Percentiles rank a stretch among this genome's conserved stretches.
These are phyloP conservation scores for Rotaria magnacalcarata DNA, from an alignment of 2,888 invertebrate genomes.

Conservation along the genomic window DNA sequence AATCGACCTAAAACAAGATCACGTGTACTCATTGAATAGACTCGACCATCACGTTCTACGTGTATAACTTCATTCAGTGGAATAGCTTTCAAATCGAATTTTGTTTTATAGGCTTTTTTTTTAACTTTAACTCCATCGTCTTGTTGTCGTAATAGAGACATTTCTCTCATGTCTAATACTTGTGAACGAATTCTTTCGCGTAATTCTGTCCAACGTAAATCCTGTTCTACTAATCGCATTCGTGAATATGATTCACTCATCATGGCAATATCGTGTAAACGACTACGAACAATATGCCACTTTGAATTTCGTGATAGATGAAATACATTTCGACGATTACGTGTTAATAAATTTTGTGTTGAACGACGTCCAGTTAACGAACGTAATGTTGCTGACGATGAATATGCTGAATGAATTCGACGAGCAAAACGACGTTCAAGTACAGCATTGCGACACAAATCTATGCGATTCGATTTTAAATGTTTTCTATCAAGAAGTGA, in stretches of 20 bases:
- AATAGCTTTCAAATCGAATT: neutral
- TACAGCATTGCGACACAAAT: neutral
- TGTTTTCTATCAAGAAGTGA: neutral
- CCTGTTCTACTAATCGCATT: neutral
- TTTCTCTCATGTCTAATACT: constrained; percentile 7
- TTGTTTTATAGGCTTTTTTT: neutral
- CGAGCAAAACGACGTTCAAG: neutral
- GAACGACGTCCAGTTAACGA: neutral
- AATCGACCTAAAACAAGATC: constrained; percentile 9
- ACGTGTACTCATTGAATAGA: neutral
- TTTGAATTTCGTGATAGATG: constrained; percentile 1
- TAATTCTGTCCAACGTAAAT: constrained; percentile 17
- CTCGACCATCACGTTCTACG: neutral
- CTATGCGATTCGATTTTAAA: neutral
- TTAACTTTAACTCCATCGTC: neutral
- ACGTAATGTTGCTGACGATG: neutral
- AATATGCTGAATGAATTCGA: constrained; percentile 30
- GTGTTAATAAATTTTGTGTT: neutral
- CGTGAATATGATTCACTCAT: neutral
- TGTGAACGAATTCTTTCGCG: neutral
- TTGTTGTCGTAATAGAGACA: neutral
- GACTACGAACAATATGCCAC: constrained; percentile 20
- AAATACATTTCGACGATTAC: neutral
- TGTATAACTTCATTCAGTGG: neutral
- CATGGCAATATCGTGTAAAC: constrained; percentile 11